A percentile compares a stretch with the other conserved stretches of the same genome.
Evolutionary conservation across 1,140 invertebrate species (phyloP).

Genomic region (Telenomus remus): DNA sequence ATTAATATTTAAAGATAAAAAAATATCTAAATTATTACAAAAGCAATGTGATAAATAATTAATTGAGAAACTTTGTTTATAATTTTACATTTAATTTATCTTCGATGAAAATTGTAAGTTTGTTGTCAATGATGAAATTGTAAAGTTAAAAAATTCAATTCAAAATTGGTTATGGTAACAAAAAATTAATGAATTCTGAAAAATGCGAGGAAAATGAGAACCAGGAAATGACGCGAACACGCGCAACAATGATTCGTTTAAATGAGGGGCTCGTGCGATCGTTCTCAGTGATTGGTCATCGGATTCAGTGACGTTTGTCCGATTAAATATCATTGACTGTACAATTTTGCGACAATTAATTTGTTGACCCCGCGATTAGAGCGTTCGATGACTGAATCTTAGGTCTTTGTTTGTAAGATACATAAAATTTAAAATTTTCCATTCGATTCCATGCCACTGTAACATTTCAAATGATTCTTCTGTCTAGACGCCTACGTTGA

Average conservation of each 20-base stretch:
- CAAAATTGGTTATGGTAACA: neutral
- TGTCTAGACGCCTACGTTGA: too few species aligned
- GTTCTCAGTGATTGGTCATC: slow-evolving; percentile 10
- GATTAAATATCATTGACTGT: slow-evolving; percentile 14
- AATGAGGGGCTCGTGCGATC: slow-evolving; percentile 19
- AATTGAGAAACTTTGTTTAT: too few species aligned
- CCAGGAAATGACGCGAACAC: neutral
- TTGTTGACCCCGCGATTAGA: slow-evolving; percentile 9
- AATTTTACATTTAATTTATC: too few species aligned
- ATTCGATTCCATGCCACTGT: neutral
- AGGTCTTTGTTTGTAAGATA: neutral
- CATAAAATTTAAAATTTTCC: neutral
- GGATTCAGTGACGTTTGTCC: slow-evolving; percentile 15
- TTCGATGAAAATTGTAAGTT: too few species aligned
- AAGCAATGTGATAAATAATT: too few species aligned
- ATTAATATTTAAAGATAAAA: too few species aligned
- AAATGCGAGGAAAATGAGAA: neutral
- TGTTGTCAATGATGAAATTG: too few species aligned
- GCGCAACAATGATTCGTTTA: slow-evolving; percentile 10
- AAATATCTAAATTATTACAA: too few species aligned
- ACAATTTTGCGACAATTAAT: slow-evolving; percentile 26
- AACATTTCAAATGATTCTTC: too few species aligned
- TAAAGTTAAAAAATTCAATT: too few species aligned
- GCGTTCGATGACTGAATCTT: slow-evolving; percentile 12
- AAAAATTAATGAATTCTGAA: neutral